phyloP scores from a whole-genome alignment of 2,797 vertebrate genomes.

The Phrynocephalus forsythii region DNA sequence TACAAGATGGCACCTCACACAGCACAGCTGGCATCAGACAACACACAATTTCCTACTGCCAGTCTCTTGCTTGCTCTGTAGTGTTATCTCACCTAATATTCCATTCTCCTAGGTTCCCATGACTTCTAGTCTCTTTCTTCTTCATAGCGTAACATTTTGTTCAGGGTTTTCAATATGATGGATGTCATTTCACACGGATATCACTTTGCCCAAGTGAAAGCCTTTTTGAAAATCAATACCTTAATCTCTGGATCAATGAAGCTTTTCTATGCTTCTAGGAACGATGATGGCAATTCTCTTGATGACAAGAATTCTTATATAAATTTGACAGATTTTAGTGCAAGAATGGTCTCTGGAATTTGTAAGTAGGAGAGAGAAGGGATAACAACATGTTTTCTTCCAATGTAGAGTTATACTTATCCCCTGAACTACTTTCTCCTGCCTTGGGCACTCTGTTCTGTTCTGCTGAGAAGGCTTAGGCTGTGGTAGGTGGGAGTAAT shows the following conservation, averaged over 20 bases:
- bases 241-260: constrained; percentile 19
- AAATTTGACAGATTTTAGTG: constrained; percentile 44
- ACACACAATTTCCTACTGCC: too few relatives aligned
- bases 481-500: constrained; percentile 40
- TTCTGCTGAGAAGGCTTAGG: constrained; percentile 54
- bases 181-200: constrained; percentile 9
- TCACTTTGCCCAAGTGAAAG: neutral
- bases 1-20: too few relatives aligned
- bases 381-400: constrained; percentile 24
- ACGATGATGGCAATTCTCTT: constrained; percentile 40
- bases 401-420: constrained; percentile 61
- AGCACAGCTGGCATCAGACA: too few relatives aligned
- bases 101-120: constrained; percentile 3
- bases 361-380: constrained; percentile 46
- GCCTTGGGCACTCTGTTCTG: constrained; percentile 63
- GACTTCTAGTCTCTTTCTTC: neutral
- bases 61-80: constrained; percentile 28
- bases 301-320: constrained; percentile 42
- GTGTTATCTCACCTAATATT: constrained; percentile 35
- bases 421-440: constrained; percentile 52
- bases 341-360: constrained; percentile 32
- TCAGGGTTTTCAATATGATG: constrained; percentile 39
- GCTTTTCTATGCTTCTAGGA: constrained; percentile 19
- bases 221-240: neutral
- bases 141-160: neutral